Conservation (phyloP, 2,113 vertebrate species). For the Pelvicachromis taeniatus region DNA sequence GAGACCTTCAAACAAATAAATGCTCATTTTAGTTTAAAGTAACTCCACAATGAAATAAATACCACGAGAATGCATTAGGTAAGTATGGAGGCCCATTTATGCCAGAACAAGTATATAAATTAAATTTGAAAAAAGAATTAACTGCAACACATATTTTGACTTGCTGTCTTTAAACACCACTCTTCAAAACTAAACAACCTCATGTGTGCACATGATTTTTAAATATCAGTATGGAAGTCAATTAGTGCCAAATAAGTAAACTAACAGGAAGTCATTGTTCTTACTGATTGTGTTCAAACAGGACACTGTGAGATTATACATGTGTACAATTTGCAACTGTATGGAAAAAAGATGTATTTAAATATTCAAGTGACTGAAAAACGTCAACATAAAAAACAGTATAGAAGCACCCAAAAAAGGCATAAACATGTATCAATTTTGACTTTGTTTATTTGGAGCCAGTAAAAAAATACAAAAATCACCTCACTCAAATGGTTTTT, state of each 20-base stretch:
- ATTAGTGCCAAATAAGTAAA: background rate
- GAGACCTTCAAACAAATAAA: background rate
- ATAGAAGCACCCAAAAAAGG: background rate
- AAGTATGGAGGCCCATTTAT: background rate
- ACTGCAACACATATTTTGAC: background rate
- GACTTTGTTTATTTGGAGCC: background rate
- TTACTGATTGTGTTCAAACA: background rate
- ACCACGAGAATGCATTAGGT: background rate
- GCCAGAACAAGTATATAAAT: background rate
- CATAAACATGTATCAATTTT: background rate
- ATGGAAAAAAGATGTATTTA: background rate
- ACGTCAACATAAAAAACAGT: background rate
- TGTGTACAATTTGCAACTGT: background rate
- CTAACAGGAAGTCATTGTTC: background rate
- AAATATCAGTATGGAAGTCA: background rate
- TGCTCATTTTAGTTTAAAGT: background rate
- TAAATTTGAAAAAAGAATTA: background rate
- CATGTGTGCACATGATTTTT: background rate
- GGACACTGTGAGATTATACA: background rate
- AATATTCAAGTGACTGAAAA: background rate
- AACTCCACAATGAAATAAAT: background rate
- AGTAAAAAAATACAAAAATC: background rate
- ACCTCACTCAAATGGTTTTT: background rate
- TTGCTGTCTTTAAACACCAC: background rate
- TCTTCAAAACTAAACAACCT: background rate